These are phyloP conservation scores for Rhinatrema bivittatum DNA, from an alignment of 2,797 vertebrate genomes.

Conservation along the genomic window DNA sequence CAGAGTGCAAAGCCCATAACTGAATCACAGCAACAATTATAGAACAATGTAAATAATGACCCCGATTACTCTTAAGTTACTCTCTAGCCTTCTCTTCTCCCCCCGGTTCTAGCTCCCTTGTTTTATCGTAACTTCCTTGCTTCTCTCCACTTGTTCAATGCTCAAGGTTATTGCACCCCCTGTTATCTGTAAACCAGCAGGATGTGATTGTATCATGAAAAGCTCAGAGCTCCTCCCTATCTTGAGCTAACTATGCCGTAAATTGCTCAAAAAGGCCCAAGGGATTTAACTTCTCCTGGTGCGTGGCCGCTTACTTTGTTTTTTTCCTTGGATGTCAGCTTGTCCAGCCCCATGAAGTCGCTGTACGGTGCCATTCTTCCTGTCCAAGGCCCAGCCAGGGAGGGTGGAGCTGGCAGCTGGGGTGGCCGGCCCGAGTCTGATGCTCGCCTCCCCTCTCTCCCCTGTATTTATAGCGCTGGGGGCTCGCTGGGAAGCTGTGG, in stretches of 20 bases:
- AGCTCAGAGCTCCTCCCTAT: too few species aligned
- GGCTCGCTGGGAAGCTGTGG: constrained; percentile 22
- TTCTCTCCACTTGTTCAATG: too few species aligned
- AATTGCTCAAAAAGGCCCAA: background rate
- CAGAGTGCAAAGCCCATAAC: background rate
- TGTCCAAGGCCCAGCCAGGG: background rate
- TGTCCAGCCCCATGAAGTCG: constrained; percentile 35
- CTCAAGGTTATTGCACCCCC: too few species aligned
- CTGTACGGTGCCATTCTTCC: constrained; percentile 70
- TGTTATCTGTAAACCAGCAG: too few species aligned
- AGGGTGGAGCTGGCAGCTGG: constrained; percentile 24
- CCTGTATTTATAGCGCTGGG: constrained; percentile 56
- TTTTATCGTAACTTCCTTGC: too few species aligned
- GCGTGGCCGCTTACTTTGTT: constrained; percentile 63
- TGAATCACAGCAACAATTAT: background rate
- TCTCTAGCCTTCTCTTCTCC: too few species aligned
- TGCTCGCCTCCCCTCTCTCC: too few species aligned
- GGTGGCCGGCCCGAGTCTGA: constrained; percentile 14
- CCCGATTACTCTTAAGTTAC: too few species aligned
- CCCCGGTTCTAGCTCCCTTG: too few species aligned
- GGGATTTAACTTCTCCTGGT: background rate
- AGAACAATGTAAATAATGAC: background rate
- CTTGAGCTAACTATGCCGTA: too few species aligned
- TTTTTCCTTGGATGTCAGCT: constrained; percentile 56
- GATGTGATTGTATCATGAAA: too few species aligned